Base-by-base conservation (phyloP, 1,140 invertebrate species). In the Monochamus saltuarius region DNA sequence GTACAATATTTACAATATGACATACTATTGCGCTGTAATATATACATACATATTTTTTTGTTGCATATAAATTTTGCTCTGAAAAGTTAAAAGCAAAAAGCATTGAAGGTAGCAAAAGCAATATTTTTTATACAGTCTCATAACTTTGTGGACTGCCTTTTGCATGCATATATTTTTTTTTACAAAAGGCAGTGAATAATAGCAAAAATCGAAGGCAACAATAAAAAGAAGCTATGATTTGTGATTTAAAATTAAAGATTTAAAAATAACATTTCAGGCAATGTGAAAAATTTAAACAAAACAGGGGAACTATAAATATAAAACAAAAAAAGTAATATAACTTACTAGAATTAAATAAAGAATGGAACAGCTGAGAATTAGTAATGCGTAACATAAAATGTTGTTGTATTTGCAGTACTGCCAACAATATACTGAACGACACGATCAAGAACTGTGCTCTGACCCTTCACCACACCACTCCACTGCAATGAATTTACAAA, bases 371-470 rank as follows among this genome's bases (percentile, higher is more conserved):
- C 47, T 38, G 62, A 42, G 17, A 73, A 78, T 81, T 77, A 80
- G 76, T 79, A 81, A 73, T 83, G 80, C 67, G 79, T 81, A 67
- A 83, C 81, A 77, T 83, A 83, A 82, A 83, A 83, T 74, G 81
- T 83, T 69, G 81, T 82, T 55, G 78, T 81, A 78, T 79, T 80
- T 75, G 81, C 78, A 64, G 79, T 77, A 66, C 79, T 79, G 78
- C 80, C 81, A 74, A 81, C 77, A 81, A 83, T 82, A 78, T 82
- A 82, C 66, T 82, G 80, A 73, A 81, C 80, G 79, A 82, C 78
- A 75, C 80, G 73, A 79, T 66, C 46, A n/a, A 63, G 56, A 46
- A 66, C 52, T 59, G 60, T 59, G 35, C 55, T 57, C 37, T 57
- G 51, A 64, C 65, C 76, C 78, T 77, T 81, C 81, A 81, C 78